phyloP scores from a whole-genome alignment of 2,888 invertebrate genomes.

The Eupithecia subfuscata region DNA sequence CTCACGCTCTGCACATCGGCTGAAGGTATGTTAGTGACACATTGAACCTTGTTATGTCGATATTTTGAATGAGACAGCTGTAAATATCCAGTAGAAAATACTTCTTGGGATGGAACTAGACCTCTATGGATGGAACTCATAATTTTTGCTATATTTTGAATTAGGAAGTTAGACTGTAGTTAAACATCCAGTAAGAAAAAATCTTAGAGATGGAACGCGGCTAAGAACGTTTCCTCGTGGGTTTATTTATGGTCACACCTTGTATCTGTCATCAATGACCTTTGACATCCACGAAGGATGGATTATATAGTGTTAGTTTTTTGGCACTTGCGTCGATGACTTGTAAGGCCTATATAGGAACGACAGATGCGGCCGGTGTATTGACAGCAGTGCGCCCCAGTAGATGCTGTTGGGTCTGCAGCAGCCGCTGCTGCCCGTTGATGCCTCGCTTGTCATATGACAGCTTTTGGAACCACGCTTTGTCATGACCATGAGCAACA shows the following conservation, averaged over 20 bases:
- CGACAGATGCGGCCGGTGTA: too few relatives aligned
- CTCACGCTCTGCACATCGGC: constrained; percentile 91
- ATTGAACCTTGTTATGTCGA: neutral
- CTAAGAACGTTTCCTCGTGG: neutral
- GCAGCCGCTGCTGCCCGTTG: too few relatives aligned
- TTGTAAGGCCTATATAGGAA: too few relatives aligned
- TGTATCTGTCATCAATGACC: neutral
- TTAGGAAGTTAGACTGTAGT: neutral
- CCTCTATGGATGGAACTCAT: neutral
- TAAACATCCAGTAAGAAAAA: neutral
- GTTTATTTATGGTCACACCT: neutral
- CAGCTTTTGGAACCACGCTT: too few relatives aligned
- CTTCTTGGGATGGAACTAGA: neutral
- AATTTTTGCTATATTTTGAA: neutral
- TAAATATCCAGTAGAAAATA: neutral
- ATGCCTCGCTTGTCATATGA: too few relatives aligned
- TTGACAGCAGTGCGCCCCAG: too few relatives aligned
- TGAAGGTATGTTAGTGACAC: constrained; percentile 81
- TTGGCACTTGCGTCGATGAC: too few relatives aligned
- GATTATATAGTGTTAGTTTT: too few relatives aligned
- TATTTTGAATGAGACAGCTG: neutral
- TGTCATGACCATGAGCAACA: too few relatives aligned
- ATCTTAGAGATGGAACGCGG: neutral
- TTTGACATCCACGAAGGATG: too few relatives aligned
- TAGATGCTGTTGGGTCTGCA: too few relatives aligned